A percentile compares a stretch with the other conserved stretches of the same genome.
Conservation (phyloP, 2,888 invertebrate species). For the Drosophila niveifrons region DNA sequence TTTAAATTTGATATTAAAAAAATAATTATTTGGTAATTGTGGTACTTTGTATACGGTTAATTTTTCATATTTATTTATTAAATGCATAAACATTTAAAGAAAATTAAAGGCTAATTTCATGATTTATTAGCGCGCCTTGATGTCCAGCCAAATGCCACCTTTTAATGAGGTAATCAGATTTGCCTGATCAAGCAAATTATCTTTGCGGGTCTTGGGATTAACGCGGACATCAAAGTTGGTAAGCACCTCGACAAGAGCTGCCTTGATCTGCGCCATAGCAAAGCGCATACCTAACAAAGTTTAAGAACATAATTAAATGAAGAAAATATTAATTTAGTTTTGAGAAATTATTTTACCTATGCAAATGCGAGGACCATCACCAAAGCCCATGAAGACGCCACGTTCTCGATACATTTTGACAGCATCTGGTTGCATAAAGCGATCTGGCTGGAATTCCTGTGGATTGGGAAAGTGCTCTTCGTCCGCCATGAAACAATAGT, state of each 20-base stretch:
- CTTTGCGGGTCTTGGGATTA: conserved; percentile 81
- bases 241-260: conserved; percentile 80
- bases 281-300: conserved; percentile 83
- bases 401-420: conserved; percentile 75
- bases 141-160: conserved; percentile 82
- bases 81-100: not conserved
- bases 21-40: too few species aligned
- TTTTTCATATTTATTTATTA: not conserved
- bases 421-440: conserved; percentile 80
- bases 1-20: too few species aligned
- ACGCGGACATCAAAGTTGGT: conserved; percentile 80
- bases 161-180: conserved; percentile 64
- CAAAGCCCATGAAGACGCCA: conserved; percentile 80
- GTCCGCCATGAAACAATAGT: conserved; percentile 73
- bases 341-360: conserved; percentile 64
- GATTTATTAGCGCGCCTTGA: conserved; percentile 55
- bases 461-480: conserved; percentile 76
- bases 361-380: conserved; percentile 84
- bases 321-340: not conserved
- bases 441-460: conserved; percentile 79
- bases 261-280: conserved; percentile 82
- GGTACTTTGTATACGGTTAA: too few species aligned
- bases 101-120: not conserved
- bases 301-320: not conserved
- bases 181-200: conserved; percentile 75